Evolutionary conservation across 2,888 invertebrate species (phyloP), one percentile per base, ranked within the genome.

Genomic region (Aradus depressus): DNA sequence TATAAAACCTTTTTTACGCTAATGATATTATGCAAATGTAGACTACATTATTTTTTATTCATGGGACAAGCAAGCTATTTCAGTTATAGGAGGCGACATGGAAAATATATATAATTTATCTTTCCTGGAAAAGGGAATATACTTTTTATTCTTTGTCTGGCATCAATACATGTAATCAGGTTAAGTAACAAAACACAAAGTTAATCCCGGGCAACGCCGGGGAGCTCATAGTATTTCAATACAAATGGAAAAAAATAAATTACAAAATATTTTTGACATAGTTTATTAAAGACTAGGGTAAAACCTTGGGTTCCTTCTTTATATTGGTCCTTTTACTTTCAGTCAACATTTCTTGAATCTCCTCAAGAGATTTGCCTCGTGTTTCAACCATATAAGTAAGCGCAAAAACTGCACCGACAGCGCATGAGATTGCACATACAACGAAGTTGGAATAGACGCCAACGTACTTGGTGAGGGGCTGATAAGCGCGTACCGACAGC

Each of bases 381-480:
- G 82, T 82, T 67, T 82, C 82, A 14, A 81, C 72, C 58, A 73
- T 66, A 23, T 74, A 64, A 2, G 80, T 79, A 12, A 81, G 71
- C 55, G 73, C 65, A 21, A 74, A 64, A 45, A 73, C 60, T 61
- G 56, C 21, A n/a, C 56, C 57, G 0, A 57, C 14, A 4, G 80
- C 75, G 63, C 76, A 78, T 55, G 75, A 65, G 43, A 79, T 67
- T 1, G 80, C 79, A 49, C 77, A 51, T 14, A 77, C 64, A 4
- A 77, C 77, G 65, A 80, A 82, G 60, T 75, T 75, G 67, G 75
- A 76, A 64, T 81, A 81, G 51, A 77, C 74, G 60, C 77, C 73
- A 63, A 77, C 75, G 57, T 77, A 72, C 28, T 75, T 75, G 51
- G 70, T 75, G 3, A 66, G 65, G 58, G 77, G 75, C 58, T 71